These are phyloP conservation scores for Syncerus caffer DNA, from an alignment of 2,797 vertebrate species.

Conservation along the genomic window DNA sequence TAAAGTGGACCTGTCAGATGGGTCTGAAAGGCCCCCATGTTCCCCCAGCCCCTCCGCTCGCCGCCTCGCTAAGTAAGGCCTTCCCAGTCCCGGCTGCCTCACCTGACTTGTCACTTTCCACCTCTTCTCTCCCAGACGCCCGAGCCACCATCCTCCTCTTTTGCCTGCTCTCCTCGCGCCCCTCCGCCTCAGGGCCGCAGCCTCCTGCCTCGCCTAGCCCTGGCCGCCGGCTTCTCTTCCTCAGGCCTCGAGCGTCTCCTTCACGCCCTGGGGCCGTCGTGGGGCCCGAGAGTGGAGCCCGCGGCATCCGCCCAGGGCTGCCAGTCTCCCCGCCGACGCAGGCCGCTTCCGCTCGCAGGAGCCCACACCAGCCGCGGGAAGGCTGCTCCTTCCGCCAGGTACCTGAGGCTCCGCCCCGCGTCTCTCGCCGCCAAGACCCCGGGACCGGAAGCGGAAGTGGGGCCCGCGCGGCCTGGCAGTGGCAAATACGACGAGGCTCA, in stretches of 20 bases:
- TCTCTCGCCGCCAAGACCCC: fast-evolving
- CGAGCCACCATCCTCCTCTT: constrained; percentile 21
- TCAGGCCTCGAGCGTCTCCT: background rate
- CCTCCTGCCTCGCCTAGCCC: background rate
- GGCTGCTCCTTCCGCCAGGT: fast-evolving
- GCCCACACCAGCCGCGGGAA: fast-evolving
- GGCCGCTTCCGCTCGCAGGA: background rate
- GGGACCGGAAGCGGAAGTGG: constrained; percentile 62
- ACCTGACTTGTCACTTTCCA: background rate
- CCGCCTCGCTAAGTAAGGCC: background rate
- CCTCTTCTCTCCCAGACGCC: background rate
- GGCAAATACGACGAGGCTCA: background rate
- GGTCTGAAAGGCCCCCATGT: background rate
- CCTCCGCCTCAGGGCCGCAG: background rate
- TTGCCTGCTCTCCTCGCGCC: background rate
- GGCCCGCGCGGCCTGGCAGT: fast-evolving
- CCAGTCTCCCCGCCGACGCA: background rate
- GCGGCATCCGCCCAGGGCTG: constrained; percentile 18
- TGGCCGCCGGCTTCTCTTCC: constrained; percentile 9
- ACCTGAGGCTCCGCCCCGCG: fast-evolving
- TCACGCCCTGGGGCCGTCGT: background rate
- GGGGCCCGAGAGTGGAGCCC: fast-evolving
- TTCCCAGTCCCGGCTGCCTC: background rate
- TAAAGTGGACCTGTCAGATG: fast-evolving
- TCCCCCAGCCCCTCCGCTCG: background rate